Evolutionary conservation across 2,888 invertebrate species (phyloP).

Genomic region (Xestoiulus laeticollis): DNA sequence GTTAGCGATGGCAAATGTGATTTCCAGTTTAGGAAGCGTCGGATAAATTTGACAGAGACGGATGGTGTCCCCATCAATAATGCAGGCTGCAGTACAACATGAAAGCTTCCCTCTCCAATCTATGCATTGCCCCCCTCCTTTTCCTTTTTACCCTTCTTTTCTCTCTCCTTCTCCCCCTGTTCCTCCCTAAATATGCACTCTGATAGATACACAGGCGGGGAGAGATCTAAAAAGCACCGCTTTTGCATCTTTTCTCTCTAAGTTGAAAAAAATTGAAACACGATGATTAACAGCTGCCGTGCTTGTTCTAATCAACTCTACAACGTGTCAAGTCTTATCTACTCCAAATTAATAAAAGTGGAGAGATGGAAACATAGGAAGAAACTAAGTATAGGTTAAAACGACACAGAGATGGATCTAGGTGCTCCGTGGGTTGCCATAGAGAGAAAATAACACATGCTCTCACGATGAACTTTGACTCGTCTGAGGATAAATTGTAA

Average conservation of each 20-base stretch:
- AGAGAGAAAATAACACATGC: slow-evolving; percentile 46
- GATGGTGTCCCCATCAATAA: slow-evolving; percentile 49
- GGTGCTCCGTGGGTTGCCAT: slow-evolving; percentile 40
- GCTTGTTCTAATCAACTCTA: slow-evolving; percentile 53
- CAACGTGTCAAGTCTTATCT: slow-evolving; percentile 53
- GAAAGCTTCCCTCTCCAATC: slow-evolving; percentile 6
- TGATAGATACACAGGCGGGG: slow-evolving; percentile 35
- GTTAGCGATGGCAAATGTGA: slow-evolving; percentile 46
- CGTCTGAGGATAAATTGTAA: slow-evolving; percentile 42
- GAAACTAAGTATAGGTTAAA: slow-evolving; percentile 39
- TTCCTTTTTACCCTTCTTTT: slow-evolving; percentile 46
- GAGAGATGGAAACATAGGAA: slow-evolving; percentile 50
- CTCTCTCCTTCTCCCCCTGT: background rate
- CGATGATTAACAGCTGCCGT: slow-evolving; percentile 51
- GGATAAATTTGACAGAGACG: slow-evolving; percentile 50
- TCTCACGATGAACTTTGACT: slow-evolving; percentile 41
- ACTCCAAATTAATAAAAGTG: slow-evolving; percentile 52
- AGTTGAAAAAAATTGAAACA: slow-evolving; percentile 49
- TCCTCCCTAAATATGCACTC: slow-evolving; percentile 5
- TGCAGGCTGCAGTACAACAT: slow-evolving; percentile 45
- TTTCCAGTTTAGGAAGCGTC: slow-evolving; percentile 49
- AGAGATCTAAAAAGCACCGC: slow-evolving; percentile 46
- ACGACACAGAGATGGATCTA: slow-evolving; percentile 35
- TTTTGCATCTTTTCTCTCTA: slow-evolving; percentile 45
- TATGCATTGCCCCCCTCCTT: background rate